phyloP scores from a whole-genome alignment of 1,140 invertebrate species.

The Cyclargus thomasi region DNA sequence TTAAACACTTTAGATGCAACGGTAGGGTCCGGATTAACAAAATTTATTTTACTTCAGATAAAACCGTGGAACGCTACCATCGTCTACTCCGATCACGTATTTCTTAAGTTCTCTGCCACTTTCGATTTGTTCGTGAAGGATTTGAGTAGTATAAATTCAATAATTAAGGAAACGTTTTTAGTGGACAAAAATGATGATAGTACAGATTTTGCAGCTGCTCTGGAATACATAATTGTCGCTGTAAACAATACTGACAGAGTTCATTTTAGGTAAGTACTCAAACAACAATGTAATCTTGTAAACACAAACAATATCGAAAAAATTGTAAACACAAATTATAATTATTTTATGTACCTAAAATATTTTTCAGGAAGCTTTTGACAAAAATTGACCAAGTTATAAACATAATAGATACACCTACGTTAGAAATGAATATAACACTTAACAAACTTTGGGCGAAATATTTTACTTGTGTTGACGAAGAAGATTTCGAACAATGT shows the following conservation, averaged over 20 bases:
- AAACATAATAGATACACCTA: constrained; percentile 38
- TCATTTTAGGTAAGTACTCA: constrained; percentile 55
- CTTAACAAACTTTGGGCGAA: constrained; percentile 40
- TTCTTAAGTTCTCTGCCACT: constrained; percentile 49
- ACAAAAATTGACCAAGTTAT: constrained; percentile 48
- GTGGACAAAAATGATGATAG: constrained; percentile 29
- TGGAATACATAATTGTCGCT: constrained; percentile 43
- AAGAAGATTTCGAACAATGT: constrained; percentile 34
- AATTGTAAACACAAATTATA: too few species aligned
- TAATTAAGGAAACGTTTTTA: constrained; percentile 32
- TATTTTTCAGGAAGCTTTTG: constrained; percentile 46
- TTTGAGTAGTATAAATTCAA: constrained; percentile 34
- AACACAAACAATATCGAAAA: too few species aligned
- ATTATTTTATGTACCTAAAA: background rate
- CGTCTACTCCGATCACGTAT: constrained; percentile 38
- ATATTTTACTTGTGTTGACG: constrained; percentile 38
- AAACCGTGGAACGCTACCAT: constrained; percentile 40
- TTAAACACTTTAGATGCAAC: background rate
- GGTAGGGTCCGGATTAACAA: too few species aligned
- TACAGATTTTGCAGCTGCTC: constrained; percentile 38
- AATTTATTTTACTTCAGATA: background rate
- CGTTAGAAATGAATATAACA: constrained; percentile 24
- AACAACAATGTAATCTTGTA: background rate
- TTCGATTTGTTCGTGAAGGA: constrained; percentile 53
- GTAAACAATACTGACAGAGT: constrained; percentile 69